Evolutionary conservation across 2,888 invertebrate genomes (phyloP).

Genomic region (Drosophila putrida): DNA sequence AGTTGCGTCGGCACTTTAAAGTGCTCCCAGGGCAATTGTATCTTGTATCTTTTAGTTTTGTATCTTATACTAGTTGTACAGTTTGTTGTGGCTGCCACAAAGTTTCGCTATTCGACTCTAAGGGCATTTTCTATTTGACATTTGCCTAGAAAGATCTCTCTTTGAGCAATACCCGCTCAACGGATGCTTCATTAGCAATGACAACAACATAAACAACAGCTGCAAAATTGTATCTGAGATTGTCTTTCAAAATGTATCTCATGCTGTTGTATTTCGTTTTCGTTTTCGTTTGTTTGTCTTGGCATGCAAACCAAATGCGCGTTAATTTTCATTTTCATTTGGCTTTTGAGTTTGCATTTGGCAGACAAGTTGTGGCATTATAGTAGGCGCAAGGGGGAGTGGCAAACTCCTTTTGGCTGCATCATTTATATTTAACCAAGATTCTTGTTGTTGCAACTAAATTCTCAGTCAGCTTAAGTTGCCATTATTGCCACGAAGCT

Average conservation of each 20-base stretch:
- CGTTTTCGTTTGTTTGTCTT: slow-evolving; percentile 16
- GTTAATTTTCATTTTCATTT: slow-evolving; percentile 61
- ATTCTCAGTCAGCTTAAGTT: slow-evolving; percentile 63
- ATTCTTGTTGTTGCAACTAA: slow-evolving; percentile 30
- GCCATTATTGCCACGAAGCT: slow-evolving; percentile 58
- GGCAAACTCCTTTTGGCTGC: slow-evolving; percentile 29
- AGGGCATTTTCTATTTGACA: slow-evolving; percentile 39
- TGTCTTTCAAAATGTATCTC: slow-evolving; percentile 41
- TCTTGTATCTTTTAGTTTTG: slow-evolving; percentile 32
- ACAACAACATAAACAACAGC: slow-evolving; percentile 21
- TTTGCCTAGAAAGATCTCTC: slow-evolving; percentile 22
- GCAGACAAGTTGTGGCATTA: slow-evolving; percentile 40
- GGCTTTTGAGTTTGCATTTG: slow-evolving; percentile 57
- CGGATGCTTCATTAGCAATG: slow-evolving; percentile 67
- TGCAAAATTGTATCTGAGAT: slow-evolving; percentile 21
- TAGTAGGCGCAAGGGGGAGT: slow-evolving; percentile 20
- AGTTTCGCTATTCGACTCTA: slow-evolving; percentile 17
- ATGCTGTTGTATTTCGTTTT: slow-evolving; percentile 16
- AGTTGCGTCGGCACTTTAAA: slow-evolving; percentile 47
- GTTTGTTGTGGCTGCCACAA: slow-evolving; percentile 40
- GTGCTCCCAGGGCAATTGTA: slow-evolving; percentile 50
- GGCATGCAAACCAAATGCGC: slow-evolving; percentile 42
- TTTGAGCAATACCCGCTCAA: slow-evolving; percentile 7
- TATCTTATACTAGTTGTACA: slow-evolving; percentile 9
- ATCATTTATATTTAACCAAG: slow-evolving; percentile 63